Evolutionary conservation across 2,113 vertebrate genomes (phyloP).

Genomic region (Anguilla japonica): DNA sequence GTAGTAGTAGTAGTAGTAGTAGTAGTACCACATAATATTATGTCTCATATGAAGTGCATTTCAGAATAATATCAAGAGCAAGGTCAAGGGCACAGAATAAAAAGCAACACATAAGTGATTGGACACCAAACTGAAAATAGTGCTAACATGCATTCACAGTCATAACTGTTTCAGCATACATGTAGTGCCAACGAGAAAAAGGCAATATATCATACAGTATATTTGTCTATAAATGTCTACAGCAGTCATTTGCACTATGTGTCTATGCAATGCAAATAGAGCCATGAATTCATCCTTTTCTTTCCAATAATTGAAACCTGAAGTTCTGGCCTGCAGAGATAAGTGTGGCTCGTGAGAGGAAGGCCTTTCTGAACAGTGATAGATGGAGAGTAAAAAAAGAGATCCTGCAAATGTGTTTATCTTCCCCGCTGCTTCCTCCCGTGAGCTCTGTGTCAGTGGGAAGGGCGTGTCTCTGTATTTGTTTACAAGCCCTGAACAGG

Average conservation of each 20-base stretch:
- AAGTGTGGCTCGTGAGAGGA: not conserved
- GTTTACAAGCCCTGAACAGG: conserved; percentile 5
- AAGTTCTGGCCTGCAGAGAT: not conserved
- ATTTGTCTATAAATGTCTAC: not conserved
- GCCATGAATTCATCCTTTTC: not conserved
- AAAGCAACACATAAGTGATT: not conserved
- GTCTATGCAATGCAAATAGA: not conserved
- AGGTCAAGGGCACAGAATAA: not conserved
- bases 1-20: not conserved
- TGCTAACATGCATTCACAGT: no score
- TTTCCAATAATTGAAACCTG: not conserved
- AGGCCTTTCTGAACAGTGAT: not conserved
- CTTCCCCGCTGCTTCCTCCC: not conserved
- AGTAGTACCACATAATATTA: not conserved
- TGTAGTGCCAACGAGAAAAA: not conserved
- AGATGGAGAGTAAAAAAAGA: not conserved
- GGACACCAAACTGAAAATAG: no score
- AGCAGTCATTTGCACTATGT: not conserved
- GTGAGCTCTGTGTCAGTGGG: not conserved
- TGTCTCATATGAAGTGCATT: not conserved
- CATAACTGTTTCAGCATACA: not conserved
- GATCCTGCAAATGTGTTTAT: not conserved
- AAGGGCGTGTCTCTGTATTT: not conserved
- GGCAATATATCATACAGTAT: not conserved
- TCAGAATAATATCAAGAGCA: not conserved